These are phyloP conservation scores for Hydrozoanthus tunicans DNA, from an alignment of 64 coral and sea anemone species.

Conservation along the genomic window DNA sequence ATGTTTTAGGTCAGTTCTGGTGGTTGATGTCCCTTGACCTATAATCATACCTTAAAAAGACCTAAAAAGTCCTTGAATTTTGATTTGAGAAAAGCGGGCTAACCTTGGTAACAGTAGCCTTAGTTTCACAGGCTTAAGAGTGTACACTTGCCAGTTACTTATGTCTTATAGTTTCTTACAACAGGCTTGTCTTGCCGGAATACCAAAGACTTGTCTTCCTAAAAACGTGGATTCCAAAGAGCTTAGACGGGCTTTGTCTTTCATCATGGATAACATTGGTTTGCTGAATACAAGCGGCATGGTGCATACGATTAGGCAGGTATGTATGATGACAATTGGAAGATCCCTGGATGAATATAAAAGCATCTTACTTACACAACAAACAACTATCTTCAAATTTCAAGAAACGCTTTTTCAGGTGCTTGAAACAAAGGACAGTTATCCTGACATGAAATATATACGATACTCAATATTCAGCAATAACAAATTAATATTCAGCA, in stretches of 20 bases:
- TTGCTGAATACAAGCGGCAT: slow-evolving; percentile 77
- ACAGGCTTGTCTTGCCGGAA: slow-evolving; percentile 36
- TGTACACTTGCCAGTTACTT: not conserved
- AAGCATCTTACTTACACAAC: too few relatives aligned
- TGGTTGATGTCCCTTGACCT: too few relatives aligned
- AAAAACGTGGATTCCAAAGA: slow-evolving; percentile 83
- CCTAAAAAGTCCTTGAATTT: too few relatives aligned
- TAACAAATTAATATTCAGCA: too few relatives aligned
- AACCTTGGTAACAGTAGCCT: not conserved
- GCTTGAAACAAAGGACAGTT: too few relatives aligned
- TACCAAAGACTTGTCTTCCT: slow-evolving; percentile 63
- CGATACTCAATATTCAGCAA: too few relatives aligned
- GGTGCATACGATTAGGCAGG: slow-evolving; percentile 84
- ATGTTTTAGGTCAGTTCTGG: too few relatives aligned
- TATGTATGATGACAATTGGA: not conserved
- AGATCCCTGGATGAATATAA: too few relatives aligned
- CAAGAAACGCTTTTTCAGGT: too few relatives aligned
- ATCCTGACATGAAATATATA: too few relatives aligned
- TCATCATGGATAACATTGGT: slow-evolving; percentile 85
- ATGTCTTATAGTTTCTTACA: not conserved
- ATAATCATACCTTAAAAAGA: too few relatives aligned
- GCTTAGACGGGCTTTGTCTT: slow-evolving; percentile 87
- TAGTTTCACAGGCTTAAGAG: not conserved
- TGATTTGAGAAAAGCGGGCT: not conserved
- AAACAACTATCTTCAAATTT: too few relatives aligned